These are phyloP conservation scores for Barypeithes pellucidus DNA, from an alignment of 2,888 invertebrate genomes.

Conservation along the genomic window DNA sequence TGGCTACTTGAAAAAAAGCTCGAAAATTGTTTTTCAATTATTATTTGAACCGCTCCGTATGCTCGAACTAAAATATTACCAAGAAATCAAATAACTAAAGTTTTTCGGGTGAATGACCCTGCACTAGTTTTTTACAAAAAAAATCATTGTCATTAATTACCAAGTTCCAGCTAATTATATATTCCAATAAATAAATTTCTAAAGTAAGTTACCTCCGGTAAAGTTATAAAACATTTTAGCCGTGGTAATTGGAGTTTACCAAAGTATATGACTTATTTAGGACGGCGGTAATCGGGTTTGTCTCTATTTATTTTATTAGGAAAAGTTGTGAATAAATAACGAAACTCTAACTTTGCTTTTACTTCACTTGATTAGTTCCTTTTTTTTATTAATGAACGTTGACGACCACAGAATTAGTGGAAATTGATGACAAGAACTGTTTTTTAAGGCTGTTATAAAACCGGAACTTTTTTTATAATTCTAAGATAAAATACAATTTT, in stretches of 20 bases:
- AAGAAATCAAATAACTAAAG: too few species aligned
- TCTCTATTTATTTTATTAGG: conserved; percentile 4
- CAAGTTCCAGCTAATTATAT: background rate
- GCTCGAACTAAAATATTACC: too few species aligned
- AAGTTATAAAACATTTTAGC: conserved; percentile 2
- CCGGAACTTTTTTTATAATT: too few species aligned
- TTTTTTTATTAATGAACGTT: background rate
- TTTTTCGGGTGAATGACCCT: too few species aligned
- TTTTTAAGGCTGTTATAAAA: too few species aligned
- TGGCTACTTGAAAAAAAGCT: too few species aligned
- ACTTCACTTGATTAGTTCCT: background rate
- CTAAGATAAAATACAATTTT: too few species aligned
- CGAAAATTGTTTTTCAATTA: too few species aligned
- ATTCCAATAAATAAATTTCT: background rate
- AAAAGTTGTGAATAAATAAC: conserved; percentile 12
- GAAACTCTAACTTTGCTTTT: conserved; percentile 9
- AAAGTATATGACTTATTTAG: conserved; percentile 11
- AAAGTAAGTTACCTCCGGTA: background rate
- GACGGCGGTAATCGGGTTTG: conserved; percentile 8
- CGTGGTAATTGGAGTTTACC: background rate
- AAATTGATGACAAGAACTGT: too few species aligned
- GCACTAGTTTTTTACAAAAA: background rate
- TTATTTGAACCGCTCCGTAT: too few species aligned
- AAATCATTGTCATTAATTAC: background rate
- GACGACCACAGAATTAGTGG: background rate